Evolutionary conservation across 1,140 invertebrate species (phyloP).

Genomic region (Cyphomyrmex costatus): DNA sequence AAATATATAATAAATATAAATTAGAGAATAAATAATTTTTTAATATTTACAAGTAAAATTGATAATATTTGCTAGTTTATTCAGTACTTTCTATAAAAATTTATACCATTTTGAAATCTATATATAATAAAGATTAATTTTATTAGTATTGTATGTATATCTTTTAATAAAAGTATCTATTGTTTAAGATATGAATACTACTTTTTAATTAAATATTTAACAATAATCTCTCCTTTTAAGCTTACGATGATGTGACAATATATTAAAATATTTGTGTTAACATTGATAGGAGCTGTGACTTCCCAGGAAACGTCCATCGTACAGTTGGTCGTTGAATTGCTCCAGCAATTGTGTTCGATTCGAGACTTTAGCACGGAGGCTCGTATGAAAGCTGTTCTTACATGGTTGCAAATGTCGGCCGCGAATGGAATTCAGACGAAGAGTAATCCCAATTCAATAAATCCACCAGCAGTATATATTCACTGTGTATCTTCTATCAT

Average conservation of each 20-base stretch:
- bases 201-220: slow-evolving; percentile 7
- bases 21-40: not conserved
- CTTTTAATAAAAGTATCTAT: not conserved
- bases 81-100: not conserved
- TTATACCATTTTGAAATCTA: not conserved
- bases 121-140: slow-evolving; percentile 21
- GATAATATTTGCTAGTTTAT: slow-evolving; percentile 1
- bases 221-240: not conserved
- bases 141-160: not conserved
- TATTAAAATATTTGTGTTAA: not conserved
- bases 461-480: slow-evolving; percentile 88
- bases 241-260: too few species aligned
- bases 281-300: slow-evolving; percentile 76
- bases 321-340: slow-evolving; percentile 93
- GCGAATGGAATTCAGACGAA: slow-evolving; percentile 79
- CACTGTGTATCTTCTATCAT: slow-evolving; percentile 93
- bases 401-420: slow-evolving; percentile 89
- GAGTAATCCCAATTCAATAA: slow-evolving; percentile 77
- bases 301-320: slow-evolving; percentile 85
- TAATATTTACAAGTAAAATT: not conserved
- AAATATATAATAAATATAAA: not conserved
- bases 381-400: slow-evolving; percentile 88
- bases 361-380: slow-evolving; percentile 86
- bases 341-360: slow-evolving; percentile 91
- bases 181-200: slow-evolving; percentile 1